phyloP scores from a whole-genome alignment of 2,888 invertebrate genomes.

The Campoplex capitator region DNA sequence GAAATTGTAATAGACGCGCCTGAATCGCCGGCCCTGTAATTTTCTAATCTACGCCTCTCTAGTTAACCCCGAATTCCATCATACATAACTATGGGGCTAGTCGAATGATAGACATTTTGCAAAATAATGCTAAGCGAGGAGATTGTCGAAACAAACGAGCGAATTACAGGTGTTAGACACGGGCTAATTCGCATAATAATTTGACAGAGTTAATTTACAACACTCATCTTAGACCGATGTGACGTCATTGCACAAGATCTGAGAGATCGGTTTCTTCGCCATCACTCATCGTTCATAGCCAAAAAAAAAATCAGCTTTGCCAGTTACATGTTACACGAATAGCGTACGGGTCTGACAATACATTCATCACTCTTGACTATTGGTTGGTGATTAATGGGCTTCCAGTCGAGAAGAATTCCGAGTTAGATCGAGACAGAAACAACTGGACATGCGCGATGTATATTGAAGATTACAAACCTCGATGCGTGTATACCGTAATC shows the following conservation, averaged over 20 bases:
- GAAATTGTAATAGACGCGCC: background rate
- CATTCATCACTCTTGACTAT: conserved; percentile 60
- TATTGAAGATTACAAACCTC: conserved; percentile 27
- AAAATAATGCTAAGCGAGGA: conserved; percentile 23
- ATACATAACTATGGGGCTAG: background rate
- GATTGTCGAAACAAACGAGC: conserved; percentile 30
- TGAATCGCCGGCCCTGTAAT: background rate
- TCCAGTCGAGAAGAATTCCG: conserved; percentile 40
- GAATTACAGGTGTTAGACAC: conserved; percentile 47
- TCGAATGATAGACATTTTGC: conserved; percentile 39
- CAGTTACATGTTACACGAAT: conserved; percentile 56
- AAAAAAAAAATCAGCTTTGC: conserved; percentile 61
- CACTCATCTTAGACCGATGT: conserved; percentile 26
- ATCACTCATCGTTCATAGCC: conserved; percentile 18
- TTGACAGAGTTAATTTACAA: conserved; percentile 38
- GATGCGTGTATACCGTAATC: conserved; percentile 29
- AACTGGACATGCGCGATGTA: conserved; percentile 30
- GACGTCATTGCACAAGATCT: conserved; percentile 71
- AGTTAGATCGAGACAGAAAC: conserved; percentile 54
- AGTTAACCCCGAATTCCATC: background rate
- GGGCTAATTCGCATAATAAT: conserved; percentile 49
- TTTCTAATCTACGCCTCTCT: conserved; percentile 27
- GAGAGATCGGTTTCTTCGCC: conserved; percentile 69
- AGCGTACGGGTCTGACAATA: conserved; percentile 61
- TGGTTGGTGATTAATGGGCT: conserved; percentile 56